Base-by-base conservation (phyloP, 2,113 vertebrate genomes). In the Pleuronectes platessa region DNA sequence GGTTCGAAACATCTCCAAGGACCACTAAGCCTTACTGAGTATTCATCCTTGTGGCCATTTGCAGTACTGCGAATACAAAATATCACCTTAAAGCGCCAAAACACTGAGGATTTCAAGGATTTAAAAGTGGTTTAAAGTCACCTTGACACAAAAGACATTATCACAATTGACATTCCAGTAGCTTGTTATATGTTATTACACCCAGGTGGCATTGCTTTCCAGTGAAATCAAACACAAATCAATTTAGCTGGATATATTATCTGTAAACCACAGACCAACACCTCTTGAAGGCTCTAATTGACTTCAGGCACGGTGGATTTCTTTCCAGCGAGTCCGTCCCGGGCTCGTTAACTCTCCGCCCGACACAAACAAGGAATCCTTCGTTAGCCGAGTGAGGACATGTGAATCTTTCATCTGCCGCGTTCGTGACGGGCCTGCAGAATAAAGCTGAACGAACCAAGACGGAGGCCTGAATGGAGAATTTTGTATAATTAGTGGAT, bases 261-360 rank as follows among this genome's bases (percentile, higher is more conserved):
- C 17, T 59, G 3, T 35, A 49, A 61, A 77, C 51, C 37, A 62
- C 6, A 61, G 23, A 42, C 56, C 24, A 55, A 55, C 40, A 59
- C 12, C n/a, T 24, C 66, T 55, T 63, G 37, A 69, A 61, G 13
- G 54, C 54, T 70, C 31, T 72, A 74, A 82, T 71, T 76, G 51
- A 78, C 45, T 42, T 13, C 31, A 31, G 21, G 59, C 40, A 23
- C 18, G n/a, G 45, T 18, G 54, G 61, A 58, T 73, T 77, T 68
- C 51, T 62, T 74, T 73, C 72, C 74, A 76, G 74, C 67, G 63
- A 12, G 40, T 81, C 73, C 68, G 17, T 79, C 21, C 31, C 18
- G 21, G 55, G 55, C 86, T 85, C 76, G 76, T 87, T 83, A 82
- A 69, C 31, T 40, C 54, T 20, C 55, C 26, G 47, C 47, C 60